phyloP scores from a whole-genome alignment of 2,888 invertebrate genomes.

The Crepidodera aurea region DNA sequence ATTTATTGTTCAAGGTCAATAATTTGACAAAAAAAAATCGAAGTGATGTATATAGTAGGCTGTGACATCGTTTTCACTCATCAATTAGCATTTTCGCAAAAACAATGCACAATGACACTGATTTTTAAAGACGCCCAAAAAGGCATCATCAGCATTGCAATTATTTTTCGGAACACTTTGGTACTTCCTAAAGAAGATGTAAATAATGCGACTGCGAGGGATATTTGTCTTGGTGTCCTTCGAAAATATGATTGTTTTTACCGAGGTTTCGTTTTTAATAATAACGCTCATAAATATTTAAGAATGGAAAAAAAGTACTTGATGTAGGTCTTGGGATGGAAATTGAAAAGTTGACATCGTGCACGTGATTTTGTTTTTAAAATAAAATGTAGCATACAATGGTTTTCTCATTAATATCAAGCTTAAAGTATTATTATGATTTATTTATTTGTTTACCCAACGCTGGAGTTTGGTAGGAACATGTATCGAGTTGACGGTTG shows the following conservation, averaged over 20 bases:
- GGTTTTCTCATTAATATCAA: no score
- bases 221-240: neutral
- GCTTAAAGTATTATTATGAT: no score
- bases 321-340: neutral
- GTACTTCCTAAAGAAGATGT: neutral
- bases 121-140: slow-evolving; percentile 1
- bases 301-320: neutral
- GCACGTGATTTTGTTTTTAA: neutral
- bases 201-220: neutral
- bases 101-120: slow-evolving; percentile 14
- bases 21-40: slow-evolving; percentile 16
- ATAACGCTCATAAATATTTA: neutral
- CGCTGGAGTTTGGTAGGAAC: no score
- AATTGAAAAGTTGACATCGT: neutral
- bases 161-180: slow-evolving; percentile 11
- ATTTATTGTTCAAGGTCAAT: slow-evolving; percentile 27
- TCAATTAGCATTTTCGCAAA: slow-evolving; percentile 1
- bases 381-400: no score
- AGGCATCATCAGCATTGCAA: slow-evolving; percentile 8
- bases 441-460: no score
- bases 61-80: slow-evolving; percentile 44
- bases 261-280: neutral
- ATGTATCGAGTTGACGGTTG: no score
- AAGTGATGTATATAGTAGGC: slow-evolving; percentile 17
- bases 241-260: neutral